Base-by-base conservation (phyloP, 2,888 invertebrate genomes). In the Acrobasis repandana region DNA sequence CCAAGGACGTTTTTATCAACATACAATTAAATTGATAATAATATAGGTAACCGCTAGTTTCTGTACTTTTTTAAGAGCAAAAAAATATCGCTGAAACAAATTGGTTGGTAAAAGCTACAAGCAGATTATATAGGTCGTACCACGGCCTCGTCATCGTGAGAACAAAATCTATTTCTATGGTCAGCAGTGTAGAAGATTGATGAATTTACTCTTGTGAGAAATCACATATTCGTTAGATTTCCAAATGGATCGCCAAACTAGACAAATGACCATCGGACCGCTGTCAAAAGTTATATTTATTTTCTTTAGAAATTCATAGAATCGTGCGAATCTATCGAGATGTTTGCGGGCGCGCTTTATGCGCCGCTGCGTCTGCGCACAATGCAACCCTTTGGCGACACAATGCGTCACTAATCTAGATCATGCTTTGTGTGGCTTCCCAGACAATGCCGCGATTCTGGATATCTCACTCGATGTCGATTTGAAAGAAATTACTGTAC, bases 331-430 rank as follows among this genome's bases (percentile, higher is more conserved):
- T 76, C 61, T 58, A 70, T 75, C 70, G 76, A 77, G 71, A 68
- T 80, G 76, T 78, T 78, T 79, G 73, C 75, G 72, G 72, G 74
- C 71, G 63, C 63, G 71, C 72, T 76, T 80, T 80, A 75, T 82
- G 69, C 69, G 71, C 70, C 67, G 66, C 66, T 70, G 71, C 74
- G 70, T 66, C 73, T 76, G 65, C 59, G 67, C 66, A 83, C 84
- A 84, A 84, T 72, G 70, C 66, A 88, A 85, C 88, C 88, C 86
- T 88, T 88, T 86, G 80, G 76, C 70, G 76, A 79, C 75, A 87
- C 85, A 87, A 86, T 81, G 73, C 77, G 77, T 80, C 79, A 82
- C 81, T 83, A 84, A 88, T 88, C 87, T 88, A 86, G 87, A 86
- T 87, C 86, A 79, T 76, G 80, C 75, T 79, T 85, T 84, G 82